Base-by-base conservation (phyloP, 2,113 vertebrate genomes). In the Pelecanus crispus region DNA sequence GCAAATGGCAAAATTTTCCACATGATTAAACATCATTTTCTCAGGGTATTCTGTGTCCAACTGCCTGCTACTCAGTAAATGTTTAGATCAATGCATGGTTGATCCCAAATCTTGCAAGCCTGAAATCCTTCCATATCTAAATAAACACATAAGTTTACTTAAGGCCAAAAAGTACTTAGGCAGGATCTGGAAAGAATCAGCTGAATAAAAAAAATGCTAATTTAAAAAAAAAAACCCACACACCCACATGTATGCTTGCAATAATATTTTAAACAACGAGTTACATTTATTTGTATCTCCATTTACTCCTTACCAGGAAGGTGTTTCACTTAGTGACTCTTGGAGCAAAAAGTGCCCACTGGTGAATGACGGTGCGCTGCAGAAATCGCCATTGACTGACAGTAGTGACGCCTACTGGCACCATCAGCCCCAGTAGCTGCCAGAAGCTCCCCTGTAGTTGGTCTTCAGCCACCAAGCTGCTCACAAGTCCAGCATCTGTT, bases 1-100 rank as follows among this genome's bases (percentile, higher is more conserved):
- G 98, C 98, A 98, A 98, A 98, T 98, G 92, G 96, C 82, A 96
- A 96, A 96, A 97, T 97, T 98, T 98, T 98, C 97, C 98, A 96
- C 96, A 96, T 88, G 85, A 97, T 97, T 97, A 97, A 95, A 93
- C 97, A 98, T 93, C 86, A 74, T 97, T 97, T 98, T 98, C 98
- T 98, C 98, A 97, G 96, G 97, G 97, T 96, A 55, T 94, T 97
- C 92, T 95, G 91, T 61, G 61, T 55, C 81, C 88, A 94, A 97
- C 95, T 96, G 96, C 96, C 89, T 95, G 79, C 71, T 96, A 95
- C 89, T 96, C 68, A 26, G 90, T 92, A 88, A 96, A 88, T 70
- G 95, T 88, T 97, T 95, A 97, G 95, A 94, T 79, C 59, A 17
- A 91, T 79, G 89, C 59, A 94, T 8, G 31, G 83, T 92, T 88